A percentile compares a stretch with the other conserved stretches of the same genome.
Conservation (phyloP, 2,113 vertebrate genomes). For the Sminthopsis crassicaudata region DNA sequence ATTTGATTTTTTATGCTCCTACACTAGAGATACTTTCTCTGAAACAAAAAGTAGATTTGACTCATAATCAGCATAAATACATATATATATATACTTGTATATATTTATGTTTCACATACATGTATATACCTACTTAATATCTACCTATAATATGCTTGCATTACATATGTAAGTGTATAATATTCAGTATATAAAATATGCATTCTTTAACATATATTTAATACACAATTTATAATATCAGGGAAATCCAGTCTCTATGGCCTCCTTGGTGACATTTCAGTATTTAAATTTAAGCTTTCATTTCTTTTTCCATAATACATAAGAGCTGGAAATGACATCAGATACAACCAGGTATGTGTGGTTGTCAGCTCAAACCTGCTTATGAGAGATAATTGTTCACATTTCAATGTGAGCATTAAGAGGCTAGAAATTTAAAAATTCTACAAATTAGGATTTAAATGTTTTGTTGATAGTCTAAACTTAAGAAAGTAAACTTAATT, state of each 20-base stretch:
- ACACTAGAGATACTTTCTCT: neutral
- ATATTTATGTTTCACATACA: neutral
- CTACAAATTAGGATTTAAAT: neutral
- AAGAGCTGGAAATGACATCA: neutral
- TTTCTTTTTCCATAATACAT: neutral
- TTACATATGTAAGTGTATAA: too few species aligned
- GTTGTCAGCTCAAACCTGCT: neutral
- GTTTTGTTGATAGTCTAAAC: neutral
- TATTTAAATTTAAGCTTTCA: neutral
- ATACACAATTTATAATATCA: neutral
- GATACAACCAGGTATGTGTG: neutral
- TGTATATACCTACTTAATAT: too few species aligned
- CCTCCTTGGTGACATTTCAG: neutral
- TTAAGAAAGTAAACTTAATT: neutral
- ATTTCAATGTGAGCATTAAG: neutral
- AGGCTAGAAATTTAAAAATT: neutral
- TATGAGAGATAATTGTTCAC: neutral
- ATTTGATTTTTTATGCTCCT: neutral
- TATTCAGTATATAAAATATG: too few species aligned
- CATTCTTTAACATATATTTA: neutral
- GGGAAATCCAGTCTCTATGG: neutral
- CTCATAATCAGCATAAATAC: neutral
- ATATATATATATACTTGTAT: neutral
- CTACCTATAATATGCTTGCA: too few species aligned
- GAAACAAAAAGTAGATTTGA: neutral